Evolutionary conservation across 1,140 invertebrate species (phyloP), one percentile per base, ranked within the genome.

Genomic region (Aporrectodea caliginosa): DNA sequence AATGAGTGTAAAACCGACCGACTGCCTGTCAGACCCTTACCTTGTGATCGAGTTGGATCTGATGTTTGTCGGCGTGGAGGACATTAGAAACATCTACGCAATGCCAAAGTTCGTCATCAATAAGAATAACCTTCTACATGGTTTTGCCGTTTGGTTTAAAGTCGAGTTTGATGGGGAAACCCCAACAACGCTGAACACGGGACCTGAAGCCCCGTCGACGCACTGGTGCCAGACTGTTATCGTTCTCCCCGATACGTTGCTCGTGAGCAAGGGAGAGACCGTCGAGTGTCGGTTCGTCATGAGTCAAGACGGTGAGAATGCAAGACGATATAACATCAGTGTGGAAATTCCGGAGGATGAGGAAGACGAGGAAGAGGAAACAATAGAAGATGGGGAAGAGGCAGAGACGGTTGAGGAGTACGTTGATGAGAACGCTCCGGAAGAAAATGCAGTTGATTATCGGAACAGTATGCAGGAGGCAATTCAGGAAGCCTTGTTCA

Each of bases 81-180:
- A 88, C 35, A 80, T 88, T 16, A 78, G 82, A 71, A 79, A 80
- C 22, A 75, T 87, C 16, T 74, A 80, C 29, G 81, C 82, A 29
- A 79, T 77, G 27, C 77, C 85, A 14, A 75, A 72, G 0, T 87
- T 85, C 78, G 73, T 77, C 6, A 72, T 86, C 12, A 75, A 79
- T 0, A 80, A 84, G 31, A 43, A 82, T 29, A 81, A 82, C 16
- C 80, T 82, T 58, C 31, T 86, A 2, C 85, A 85, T 82, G 86
- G 85, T 2, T 85, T 87, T 83, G 85, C 83, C 1, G 72, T 80
- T 27, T 88, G 86, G 86, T 88, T 88, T 83, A 83, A 86, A 84
- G 85, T 86, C 30, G 78, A 81, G 16, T 88, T 87, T 78, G 78
- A 80, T 33, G 80, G 71, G 22, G 77, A 73, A 0, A 34, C 34